A percentile compares a stretch with the other conserved stretches of the same genome.
phyloP scores from a whole-genome alignment of 53 echinoderm and acorn worm species.

The Echinometra lucunter region DNA sequence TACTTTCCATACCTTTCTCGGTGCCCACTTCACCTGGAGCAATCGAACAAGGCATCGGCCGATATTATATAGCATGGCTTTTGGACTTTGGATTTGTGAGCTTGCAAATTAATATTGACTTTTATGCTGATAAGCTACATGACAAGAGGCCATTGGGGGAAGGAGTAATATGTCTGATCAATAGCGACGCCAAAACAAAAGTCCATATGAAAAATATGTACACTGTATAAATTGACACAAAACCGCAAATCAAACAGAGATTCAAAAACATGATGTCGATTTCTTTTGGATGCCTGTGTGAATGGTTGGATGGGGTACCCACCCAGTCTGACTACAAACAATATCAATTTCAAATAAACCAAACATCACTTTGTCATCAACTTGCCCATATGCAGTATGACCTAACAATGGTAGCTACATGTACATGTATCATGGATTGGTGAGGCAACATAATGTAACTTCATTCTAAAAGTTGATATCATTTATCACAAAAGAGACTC shows the following conservation, averaged over 20 bases:
- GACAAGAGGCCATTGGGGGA: conserved; percentile 4
- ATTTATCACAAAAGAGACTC: too few species aligned
- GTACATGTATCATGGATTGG: too few species aligned
- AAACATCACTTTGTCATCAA: too few species aligned
- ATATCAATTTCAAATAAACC: too few species aligned
- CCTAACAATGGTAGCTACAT: too few species aligned
- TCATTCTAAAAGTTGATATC: too few species aligned
- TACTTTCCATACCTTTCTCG: neutral
- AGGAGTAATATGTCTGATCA: neutral
- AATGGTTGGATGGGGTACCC: too few species aligned
- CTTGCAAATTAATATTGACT: neutral
- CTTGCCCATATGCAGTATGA: too few species aligned
- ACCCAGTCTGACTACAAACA: too few species aligned
- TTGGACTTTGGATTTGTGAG: conserved; percentile 25
- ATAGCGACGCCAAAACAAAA: neutral
- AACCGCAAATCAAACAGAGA: conserved; percentile 1
- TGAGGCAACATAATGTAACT: too few species aligned
- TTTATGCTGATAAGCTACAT: neutral
- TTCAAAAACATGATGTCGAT: neutral
- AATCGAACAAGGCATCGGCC: neutral
- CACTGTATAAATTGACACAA: conserved; percentile 2
- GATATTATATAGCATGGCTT: neutral
- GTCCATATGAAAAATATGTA: neutral
- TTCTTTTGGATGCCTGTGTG: too few species aligned
- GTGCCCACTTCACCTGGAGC: neutral